Conservation (phyloP, 2,113 vertebrate species). For the Leucoraja erinaceus region DNA sequence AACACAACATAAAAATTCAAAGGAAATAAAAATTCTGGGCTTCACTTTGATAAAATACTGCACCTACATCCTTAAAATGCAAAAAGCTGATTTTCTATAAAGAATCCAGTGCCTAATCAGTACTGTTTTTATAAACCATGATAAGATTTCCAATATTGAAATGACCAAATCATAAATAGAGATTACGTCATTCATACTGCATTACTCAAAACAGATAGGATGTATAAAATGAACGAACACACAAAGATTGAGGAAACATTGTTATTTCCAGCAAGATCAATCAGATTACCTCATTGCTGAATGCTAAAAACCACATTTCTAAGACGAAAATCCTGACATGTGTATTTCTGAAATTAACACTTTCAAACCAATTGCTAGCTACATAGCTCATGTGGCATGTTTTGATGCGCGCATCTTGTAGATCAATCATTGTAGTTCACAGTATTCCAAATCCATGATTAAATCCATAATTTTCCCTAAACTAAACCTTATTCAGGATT, state of each 20-base stretch:
- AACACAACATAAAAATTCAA: background rate
- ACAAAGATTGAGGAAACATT: background rate
- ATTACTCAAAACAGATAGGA: conserved; percentile 2
- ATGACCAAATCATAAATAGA: background rate
- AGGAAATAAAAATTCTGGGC: too few species aligned
- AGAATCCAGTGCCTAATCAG: background rate
- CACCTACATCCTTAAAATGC: background rate
- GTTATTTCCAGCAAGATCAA: background rate
- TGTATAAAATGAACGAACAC: background rate
- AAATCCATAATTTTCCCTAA: background rate
- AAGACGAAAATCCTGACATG: background rate
- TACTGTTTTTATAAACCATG: background rate
- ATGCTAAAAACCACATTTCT: background rate
- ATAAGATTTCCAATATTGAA: background rate
- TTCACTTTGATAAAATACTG: background rate
- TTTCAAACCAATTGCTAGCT: background rate
- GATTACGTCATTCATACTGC: background rate
- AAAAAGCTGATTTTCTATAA: background rate
- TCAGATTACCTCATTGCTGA: background rate
- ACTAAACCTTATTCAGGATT: too few species aligned
- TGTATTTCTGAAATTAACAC: background rate
- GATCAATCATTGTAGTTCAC: background rate
- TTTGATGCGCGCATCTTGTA: background rate
- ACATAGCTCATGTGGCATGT: too few species aligned
- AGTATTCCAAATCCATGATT: background rate